A percentile compares a stretch with the other conserved stretches of the same genome.
Conservation (phyloP, 2,797 vertebrate genomes). For the Aulostomus chinensis region DNA sequence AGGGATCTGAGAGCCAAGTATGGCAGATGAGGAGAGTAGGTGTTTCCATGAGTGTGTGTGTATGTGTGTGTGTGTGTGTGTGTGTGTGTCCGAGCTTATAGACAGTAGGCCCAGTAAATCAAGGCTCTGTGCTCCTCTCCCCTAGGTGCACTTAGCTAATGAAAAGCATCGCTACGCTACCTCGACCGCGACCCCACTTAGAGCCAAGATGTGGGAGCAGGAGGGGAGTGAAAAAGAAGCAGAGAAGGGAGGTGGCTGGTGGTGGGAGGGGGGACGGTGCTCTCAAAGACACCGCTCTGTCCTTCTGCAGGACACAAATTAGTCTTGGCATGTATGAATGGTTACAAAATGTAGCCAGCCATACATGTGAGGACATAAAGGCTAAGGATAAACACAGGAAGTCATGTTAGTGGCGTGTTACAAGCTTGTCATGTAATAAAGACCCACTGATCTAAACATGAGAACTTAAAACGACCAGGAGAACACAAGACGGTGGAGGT, state of each 20-base stretch:
- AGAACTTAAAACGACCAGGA: no score
- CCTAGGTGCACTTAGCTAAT: constrained; percentile 79
- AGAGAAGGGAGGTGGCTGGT: not conserved
- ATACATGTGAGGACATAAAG: not conserved
- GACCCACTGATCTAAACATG: no score
- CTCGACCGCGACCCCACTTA: constrained; percentile 71
- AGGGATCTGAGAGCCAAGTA: constrained; percentile 32
- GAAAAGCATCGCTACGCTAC: constrained; percentile 70
- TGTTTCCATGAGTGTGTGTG: constrained; percentile 21
- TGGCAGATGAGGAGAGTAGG: constrained; percentile 29
- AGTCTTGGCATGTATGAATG: constrained; percentile 9
- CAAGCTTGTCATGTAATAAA: no score
- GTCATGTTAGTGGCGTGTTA: not conserved
- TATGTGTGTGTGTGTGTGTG: constrained; percentile 27
- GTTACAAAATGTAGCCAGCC: not conserved
- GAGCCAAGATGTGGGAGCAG: constrained; percentile 34
- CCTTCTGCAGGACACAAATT: constrained; percentile 44
- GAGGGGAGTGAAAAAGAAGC: not conserved
- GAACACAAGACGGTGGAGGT: not conserved
- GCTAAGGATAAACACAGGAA: no score
- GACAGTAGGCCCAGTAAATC: constrained; percentile 68
- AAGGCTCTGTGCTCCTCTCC: constrained; percentile 60
- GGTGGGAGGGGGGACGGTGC: not conserved
- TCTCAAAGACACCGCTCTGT: constrained; percentile 53
- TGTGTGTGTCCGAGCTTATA: constrained; percentile 43